Evolutionary conservation across 2,797 vertebrate species (phyloP), one percentile per base, ranked within the genome.

Genomic region (Myotis vivesi): DNA sequence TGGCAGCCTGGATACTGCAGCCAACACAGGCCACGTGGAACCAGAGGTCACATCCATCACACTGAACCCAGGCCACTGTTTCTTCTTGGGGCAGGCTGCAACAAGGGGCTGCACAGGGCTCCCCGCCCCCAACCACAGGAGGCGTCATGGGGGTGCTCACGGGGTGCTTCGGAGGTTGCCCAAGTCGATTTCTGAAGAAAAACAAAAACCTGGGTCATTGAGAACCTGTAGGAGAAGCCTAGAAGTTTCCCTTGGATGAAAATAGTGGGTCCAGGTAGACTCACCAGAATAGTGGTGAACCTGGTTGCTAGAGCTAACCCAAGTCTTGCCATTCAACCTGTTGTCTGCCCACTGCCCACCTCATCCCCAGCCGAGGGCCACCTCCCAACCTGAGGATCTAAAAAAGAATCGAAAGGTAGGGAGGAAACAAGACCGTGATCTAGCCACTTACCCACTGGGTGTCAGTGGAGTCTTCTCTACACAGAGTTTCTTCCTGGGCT

Each of bases 31-130:
- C 98, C 41, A 99, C 94, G 57, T 99, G 99, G 97, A 98, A 99
- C 99, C 99, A 99, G 95, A 98, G 98, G 36, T 99, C 99, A 36
- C 99, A 99, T 96, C 98, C 98, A 87, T 99, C 99, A 4, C 99
- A 99, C 98, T 99, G 99, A 98, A 99, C 99, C 99, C 99, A 99
- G 98, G 99, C 98, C 95, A 99, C 99, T 3, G 98, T 99, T 97
- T 99, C 99, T 96, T 99, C 99, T 97, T 99, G 98, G 0, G 99
- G 99, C 41, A 99, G 97, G 44, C 95, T 97, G 66, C 99, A 99
- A 1, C 89, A 97, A 5, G 93, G 97, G 3, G 98, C 98, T 0
- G 99, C 99, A 1, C 99, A 99, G 2, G 98, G 98, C 93, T 99
- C 99, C 49, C 98, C 96, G 0, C 41, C 86, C 44, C 89, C 93